A percentile compares a stretch with the other conserved stretches of the same genome.
These are phyloP conservation scores for Chromobotia macracanthus DNA, from an alignment of 2,797 vertebrate genomes.

Conservation along the genomic window DNA sequence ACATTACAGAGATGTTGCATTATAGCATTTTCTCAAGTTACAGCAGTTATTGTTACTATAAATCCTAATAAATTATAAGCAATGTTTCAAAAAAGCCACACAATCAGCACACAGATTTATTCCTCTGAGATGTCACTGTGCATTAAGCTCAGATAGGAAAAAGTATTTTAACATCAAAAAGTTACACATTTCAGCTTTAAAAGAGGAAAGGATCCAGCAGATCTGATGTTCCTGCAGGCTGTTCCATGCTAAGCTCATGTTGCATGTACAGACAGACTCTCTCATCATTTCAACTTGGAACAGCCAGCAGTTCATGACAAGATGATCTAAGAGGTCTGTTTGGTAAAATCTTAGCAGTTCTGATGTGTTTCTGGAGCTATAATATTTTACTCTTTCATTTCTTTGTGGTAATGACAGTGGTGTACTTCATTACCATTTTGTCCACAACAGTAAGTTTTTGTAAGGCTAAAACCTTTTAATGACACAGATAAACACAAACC, in stretches of 20 bases:
- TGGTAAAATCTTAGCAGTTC: not conserved
- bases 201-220: not conserved
- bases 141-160: not conserved
- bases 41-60: not conserved
- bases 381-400: not conserved
- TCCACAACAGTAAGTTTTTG: too few relatives aligned
- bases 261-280: not conserved
- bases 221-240: not conserved
- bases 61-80: not conserved
- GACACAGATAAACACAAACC: not conserved
- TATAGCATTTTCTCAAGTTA: not conserved
- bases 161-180: not conserved
- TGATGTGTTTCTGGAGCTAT: not conserved
- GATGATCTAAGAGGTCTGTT: not conserved
- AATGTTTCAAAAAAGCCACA: not conserved
- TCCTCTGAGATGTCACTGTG: not conserved
- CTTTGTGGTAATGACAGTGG: not conserved
- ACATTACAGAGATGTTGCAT: not conserved
- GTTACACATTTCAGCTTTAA: not conserved
- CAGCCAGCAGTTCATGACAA: not conserved
- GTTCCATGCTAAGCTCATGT: not conserved
- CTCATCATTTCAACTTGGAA: constrained; percentile 1
- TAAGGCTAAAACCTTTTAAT: not conserved
- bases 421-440: too few relatives aligned
- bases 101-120: not conserved